Base-by-base conservation (phyloP, 2,113 vertebrate species). In the Craseonycteris thonglongyai region DNA sequence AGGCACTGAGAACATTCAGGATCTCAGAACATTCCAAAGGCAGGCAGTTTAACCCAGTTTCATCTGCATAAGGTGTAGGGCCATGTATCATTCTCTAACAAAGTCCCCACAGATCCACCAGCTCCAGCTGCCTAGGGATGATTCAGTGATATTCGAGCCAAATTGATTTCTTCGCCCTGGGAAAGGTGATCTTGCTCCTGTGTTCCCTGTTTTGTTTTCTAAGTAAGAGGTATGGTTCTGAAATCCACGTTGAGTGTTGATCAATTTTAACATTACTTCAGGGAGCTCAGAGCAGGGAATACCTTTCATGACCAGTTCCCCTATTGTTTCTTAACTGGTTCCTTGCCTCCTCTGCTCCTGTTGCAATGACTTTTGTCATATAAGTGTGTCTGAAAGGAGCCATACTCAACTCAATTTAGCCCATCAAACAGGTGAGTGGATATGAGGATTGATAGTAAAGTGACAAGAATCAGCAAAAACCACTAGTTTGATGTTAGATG, bases 151-250 rank as follows among this genome's bases (percentile, higher is more conserved):
- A 65, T 42, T 96, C 92, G 88, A 75, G 86, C 87, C 96, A 89
- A 95, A 96, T 79, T 96, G 96, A 93, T 98, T 97, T 88, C 74
- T 38, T 74, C 8, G 42, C 82, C n/a, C 71, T 22, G 42, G 69
- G 74, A 65, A 59, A 93, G 59, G 69, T 80, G 75, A 33, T 35
- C n/a, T 89, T 87, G 80, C 89, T 93, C 59, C 74, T 93, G 94
- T 91, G 49, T 95, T 97, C 90, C 59, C 96, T 82, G 69, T 93
- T 90, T 97, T 96, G 82, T 97, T 97, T 95, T 89, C 83, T 95
- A 92, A 93, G 61, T 69, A 38, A 96, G 90, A 94, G 51, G 75
- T 97, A 92, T 92, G 86, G 93, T 95, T 47, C 18, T 91, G 75
- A 97, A 97, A 96, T 90, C 90, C 85, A 89, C 96, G 91, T 95